Evolutionary conservation across 2,888 invertebrate genomes (phyloP).

Genomic region (Drosophila niveifrons): DNA sequence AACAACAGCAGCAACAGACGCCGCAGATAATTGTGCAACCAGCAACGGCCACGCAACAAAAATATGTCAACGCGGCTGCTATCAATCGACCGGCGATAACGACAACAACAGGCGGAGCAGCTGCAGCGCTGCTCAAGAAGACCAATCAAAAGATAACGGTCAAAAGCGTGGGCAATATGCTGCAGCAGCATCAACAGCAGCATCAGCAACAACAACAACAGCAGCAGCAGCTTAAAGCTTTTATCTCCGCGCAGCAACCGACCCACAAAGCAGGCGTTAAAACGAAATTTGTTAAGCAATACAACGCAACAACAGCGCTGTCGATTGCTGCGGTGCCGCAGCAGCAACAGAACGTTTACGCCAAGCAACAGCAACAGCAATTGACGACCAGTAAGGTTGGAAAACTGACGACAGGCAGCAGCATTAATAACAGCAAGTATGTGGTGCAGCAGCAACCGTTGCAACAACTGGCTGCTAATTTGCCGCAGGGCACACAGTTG

Average conservation of each 20-base stretch:
- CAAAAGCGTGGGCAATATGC: conserved; percentile 71
- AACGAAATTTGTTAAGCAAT: conserved; percentile 84
- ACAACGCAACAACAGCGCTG: conserved; percentile 58
- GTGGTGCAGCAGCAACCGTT: conserved; percentile 75
- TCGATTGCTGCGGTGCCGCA: conserved; percentile 67
- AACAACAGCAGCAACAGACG: conserved; percentile 49
- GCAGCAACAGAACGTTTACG: conserved; percentile 58
- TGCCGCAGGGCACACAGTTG: conserved; percentile 82
- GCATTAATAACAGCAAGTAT: conserved; percentile 65
- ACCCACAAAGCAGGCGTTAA: conserved; percentile 64
- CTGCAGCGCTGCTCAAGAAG: conserved; percentile 59
- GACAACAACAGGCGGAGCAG: conserved; percentile 34
- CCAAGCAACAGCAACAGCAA: conserved; percentile 64
- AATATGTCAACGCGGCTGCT: conserved; percentile 67
- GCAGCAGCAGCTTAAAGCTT: conserved; percentile 66
- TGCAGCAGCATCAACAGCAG: conserved; percentile 75
- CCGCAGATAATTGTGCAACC: conserved; percentile 75
- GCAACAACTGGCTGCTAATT: conserved; percentile 70
- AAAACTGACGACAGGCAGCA: conserved; percentile 56
- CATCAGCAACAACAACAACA: conserved; percentile 73
- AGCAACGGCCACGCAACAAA: conserved; percentile 68
- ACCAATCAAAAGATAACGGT: conserved; percentile 69
- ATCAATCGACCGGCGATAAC: conserved; percentile 46
- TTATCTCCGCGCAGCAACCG: conserved; percentile 70
- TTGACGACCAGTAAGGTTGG: conserved; percentile 73